Base-by-base conservation (phyloP, 1,140 invertebrate species). In the Cyclina sinensis region DNA sequence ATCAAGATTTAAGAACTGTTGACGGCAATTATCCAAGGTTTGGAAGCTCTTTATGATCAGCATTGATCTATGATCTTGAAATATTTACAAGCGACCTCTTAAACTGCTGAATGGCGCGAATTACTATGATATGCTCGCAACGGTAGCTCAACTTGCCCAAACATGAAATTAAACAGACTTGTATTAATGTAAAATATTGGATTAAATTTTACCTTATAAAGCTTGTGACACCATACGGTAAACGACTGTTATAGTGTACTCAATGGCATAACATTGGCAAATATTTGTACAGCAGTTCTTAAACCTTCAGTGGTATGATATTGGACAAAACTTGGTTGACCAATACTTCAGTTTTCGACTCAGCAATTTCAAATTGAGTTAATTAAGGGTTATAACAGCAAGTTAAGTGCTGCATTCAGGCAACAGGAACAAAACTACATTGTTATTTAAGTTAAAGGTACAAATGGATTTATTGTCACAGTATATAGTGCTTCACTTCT, bases 21-120 rank as follows among this genome's bases (percentile, higher is more conserved):
- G 43, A 76, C 39, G 73, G 24, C 73, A 35, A 37, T 70, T 70
- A 39, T 62, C 57, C 57, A 62, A 62, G n/a, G 57, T 62, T 62
- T 62, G 21, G 57, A 62, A 62, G 14, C n/a, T 62, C 57, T 62
- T 62, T 62, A 27, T 62, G 57, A 4, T 18, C 7, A n/a, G 57
- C 48, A 74, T 74, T 74, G 70, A 74, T 78, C 46, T 51, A 57
- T 78, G 46, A 78, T 51, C 43, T 78, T 78, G 46, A 51, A 78
- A 37, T 78, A 48, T 78, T 78, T 78, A 78, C 27, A 16, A 32
- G 16, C 54, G 43, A 78, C 74, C 27, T 54, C 32, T 78, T 48
- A 78, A 57, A 30, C 27, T 14, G n/a, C 16, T 54, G 16, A 51
- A 12, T 78, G 46, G 74, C 74, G 74, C 14, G 74, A 78, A 78